Percentiles rank a stretch among this genome's conserved stretches.
Evolutionary conservation across 1,140 invertebrate genomes (phyloP).

Genomic region (Chymomyza costata): DNA sequence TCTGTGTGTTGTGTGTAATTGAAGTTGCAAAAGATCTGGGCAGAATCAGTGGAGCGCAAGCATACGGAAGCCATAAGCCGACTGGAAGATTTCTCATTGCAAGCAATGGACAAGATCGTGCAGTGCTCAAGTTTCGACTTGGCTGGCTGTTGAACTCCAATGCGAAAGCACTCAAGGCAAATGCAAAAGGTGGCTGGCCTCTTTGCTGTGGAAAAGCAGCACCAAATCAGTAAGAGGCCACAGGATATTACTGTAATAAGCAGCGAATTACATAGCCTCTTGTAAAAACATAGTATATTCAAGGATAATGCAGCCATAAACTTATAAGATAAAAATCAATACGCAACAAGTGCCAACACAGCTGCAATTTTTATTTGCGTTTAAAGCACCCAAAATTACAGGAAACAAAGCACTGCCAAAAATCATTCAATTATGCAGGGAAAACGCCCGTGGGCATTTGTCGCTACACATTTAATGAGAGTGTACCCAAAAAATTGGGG

Average conservation of each 20-base stretch:
- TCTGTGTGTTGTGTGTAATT: constrained; percentile 27
- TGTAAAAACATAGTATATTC: constrained; percentile 26
- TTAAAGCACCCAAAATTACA: constrained; percentile 63
- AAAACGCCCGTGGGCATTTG: constrained; percentile 36
- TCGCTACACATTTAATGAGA: constrained; percentile 30
- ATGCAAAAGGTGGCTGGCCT: constrained; percentile 31
- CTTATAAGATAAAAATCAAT: no score
- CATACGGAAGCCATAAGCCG: constrained; percentile 67
- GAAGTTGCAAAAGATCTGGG: constrained; percentile 35
- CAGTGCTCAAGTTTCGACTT: constrained; percentile 45
- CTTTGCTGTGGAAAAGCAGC: no score
- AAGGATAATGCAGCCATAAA: no score
- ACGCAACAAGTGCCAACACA: constrained; percentile 48
- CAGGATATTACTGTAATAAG: no score
- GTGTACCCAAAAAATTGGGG: no score
- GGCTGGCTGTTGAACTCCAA: constrained; percentile 54
- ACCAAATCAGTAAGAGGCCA: no score
- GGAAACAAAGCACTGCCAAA: constrained; percentile 61
- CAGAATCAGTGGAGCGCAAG: constrained; percentile 52
- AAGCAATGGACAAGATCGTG: neutral
- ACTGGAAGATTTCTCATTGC: constrained; percentile 44
- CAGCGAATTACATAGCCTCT: constrained; percentile 20
- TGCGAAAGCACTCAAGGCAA: constrained; percentile 34
- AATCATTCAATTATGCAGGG: constrained; percentile 66
- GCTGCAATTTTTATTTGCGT: constrained; percentile 31